phyloP scores from a whole-genome alignment of 2,888 invertebrate genomes.

The Idaea biselata region DNA sequence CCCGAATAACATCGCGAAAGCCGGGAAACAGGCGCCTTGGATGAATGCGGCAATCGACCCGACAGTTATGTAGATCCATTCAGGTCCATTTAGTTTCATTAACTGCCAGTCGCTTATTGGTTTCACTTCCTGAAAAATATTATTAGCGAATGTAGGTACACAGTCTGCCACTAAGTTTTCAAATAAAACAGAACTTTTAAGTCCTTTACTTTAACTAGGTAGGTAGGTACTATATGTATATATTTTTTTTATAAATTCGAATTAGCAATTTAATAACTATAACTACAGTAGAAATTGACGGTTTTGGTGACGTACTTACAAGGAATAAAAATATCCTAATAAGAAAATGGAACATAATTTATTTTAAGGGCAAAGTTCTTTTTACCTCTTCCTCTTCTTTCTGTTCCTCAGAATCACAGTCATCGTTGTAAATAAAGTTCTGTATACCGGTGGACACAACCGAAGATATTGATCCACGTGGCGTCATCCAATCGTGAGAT shows the following conservation, averaged over 20 bases:
- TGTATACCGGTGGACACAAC: conserved; percentile 65
- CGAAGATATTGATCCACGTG: conserved; percentile 67
- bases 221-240: no score
- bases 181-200: no score
- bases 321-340: no score
- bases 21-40: conserved; percentile 84
- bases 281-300: no score
- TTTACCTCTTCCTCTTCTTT: conserved; percentile 65
- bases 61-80: conserved; percentile 82
- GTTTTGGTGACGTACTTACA: no score
- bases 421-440: conserved; percentile 62
- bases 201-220: no score
- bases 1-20: conserved; percentile 85
- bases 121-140: conserved; percentile 42
- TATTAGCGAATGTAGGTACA: neutral
- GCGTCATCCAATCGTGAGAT: conserved; percentile 72
- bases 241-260: no score
- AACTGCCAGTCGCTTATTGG: conserved; percentile 73
- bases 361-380: conserved; percentile 14
- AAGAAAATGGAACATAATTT: no score
- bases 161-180: no score
- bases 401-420: conserved; percentile 55
- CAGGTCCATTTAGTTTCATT: conserved; percentile 81
- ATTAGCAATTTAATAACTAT: no score
- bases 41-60: conserved; percentile 82